Evolutionary conservation across 2,113 vertebrate species (phyloP).

Genomic region (Vulpes ferrilata): DNA sequence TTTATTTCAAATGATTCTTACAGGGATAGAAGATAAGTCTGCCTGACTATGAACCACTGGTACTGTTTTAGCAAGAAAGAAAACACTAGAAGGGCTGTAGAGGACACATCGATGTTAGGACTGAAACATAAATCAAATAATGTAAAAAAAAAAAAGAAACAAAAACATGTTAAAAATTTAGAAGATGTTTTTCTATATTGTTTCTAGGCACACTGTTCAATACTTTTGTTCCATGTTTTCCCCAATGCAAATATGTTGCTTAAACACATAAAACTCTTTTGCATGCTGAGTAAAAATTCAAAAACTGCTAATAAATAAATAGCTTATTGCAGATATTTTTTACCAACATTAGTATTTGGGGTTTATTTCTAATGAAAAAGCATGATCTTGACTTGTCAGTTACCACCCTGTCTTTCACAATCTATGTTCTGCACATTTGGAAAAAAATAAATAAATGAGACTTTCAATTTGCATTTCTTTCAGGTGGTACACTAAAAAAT

Average conservation of each 20-base stretch:
- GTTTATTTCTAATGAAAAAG: background rate
- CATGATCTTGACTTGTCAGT: slow-evolving; percentile 4
- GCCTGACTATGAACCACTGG: too few species aligned
- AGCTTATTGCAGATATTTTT: slow-evolving; percentile 16
- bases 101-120: background rate
- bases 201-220: background rate
- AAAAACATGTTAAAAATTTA: background rate
- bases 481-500: background rate
- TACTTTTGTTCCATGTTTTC: background rate
- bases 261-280: slow-evolving; percentile 35
- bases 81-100: background rate
- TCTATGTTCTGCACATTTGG: background rate
- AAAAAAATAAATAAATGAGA: slow-evolving; percentile 38
- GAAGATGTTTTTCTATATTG: background rate
- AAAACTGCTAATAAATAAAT: slow-evolving; percentile 23
- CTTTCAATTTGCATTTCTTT: slow-evolving; percentile 23
- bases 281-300: slow-evolving; percentile 54
- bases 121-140: background rate
- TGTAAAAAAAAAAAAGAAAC: background rate
- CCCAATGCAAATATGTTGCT: background rate
- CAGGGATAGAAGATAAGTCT: background rate
- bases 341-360: background rate
- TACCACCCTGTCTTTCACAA: background rate
- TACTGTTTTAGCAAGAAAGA: background rate
- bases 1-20: background rate